Base-by-base conservation (phyloP, 2,888 invertebrate genomes). In the Megaustenia siamemsis region DNA sequence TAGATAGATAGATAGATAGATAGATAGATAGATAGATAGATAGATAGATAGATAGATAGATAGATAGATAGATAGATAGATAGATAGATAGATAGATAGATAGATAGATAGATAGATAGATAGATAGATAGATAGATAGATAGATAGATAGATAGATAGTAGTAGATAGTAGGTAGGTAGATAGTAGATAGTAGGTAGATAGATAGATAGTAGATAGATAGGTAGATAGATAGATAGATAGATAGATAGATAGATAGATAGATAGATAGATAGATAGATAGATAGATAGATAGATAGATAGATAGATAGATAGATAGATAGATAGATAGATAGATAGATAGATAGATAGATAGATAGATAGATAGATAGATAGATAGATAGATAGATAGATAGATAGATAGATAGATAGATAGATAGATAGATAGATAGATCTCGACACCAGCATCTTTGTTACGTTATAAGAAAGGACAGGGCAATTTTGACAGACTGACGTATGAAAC, bases 241-340 rank as follows among this genome's bases (percentile, higher is more conserved):
- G 69, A 69, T 69, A 69, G 69, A 69, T 69, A 69, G 69, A 69
- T 69, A 69, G 69, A 69, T 69, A 69, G 69, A 69, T 69, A 69
- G 69, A 69, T 69, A 69, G 69, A 69, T 69, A 69, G 69, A 69
- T 69, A 69, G 69, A 69, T 69, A 69, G 69, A 69, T 69, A 69
- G 69, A 69, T 69, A 69, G 69, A 69, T 69, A 69, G 63, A 63
- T 63, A 63, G 63, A 63, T 63, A 63, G 63, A 63, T 63, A 63
- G 63, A 63, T 63, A 63, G 63, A 63, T 63, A 63, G 63, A 63
- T 63, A 63, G 63, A 63, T 63, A 63, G 63, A 63, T 63, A 56
- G 56, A 56, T 18, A 56, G 56, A 56, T 18, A 56, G 56, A 56
- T 18, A 56, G 56, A 56, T 18, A 56, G 56, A 56, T 18, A 56